Percentiles rank a stretch among this genome's conserved stretches.
phyloP scores from a whole-genome alignment of 2,113 vertebrate species.

The Stomatorhinus ivindoensis region DNA sequence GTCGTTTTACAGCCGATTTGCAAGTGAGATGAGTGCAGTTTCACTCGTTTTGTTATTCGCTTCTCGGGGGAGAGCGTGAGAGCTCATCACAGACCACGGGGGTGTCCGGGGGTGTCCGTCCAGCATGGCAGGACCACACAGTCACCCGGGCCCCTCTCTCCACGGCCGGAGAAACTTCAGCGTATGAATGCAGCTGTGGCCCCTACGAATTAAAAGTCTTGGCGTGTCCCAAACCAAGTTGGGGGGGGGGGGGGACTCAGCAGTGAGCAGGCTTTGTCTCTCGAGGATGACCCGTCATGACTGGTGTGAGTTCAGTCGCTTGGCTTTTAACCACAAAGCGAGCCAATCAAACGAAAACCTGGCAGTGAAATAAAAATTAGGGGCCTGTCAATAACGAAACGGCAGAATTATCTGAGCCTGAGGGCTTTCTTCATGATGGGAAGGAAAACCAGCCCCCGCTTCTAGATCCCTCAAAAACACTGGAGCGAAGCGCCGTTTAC shows the following conservation, averaged over 20 bases:
- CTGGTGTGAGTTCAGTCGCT: neutral
- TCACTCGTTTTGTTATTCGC: neutral
- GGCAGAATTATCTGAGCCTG: neutral
- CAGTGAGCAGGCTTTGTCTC: neutral
- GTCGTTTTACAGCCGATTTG: neutral
- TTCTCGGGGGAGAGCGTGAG: neutral
- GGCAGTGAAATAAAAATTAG: neutral
- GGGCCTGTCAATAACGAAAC: neutral
- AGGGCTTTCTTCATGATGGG: neutral
- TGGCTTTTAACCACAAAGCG: neutral
- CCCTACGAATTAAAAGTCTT: neutral
- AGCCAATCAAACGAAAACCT: neutral
- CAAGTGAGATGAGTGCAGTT: neutral
- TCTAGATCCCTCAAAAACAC: neutral
- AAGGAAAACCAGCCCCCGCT: neutral
- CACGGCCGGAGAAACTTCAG: neutral
- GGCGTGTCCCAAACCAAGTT: neutral
- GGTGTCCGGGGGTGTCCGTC: neutral
- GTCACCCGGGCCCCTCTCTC: neutral
- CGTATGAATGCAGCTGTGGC: neutral
- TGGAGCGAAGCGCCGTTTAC: neutral
- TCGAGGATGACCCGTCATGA: neutral
- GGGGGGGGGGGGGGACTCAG: neutral
- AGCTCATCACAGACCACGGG: neutral
- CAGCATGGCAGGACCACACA: neutral